Percentiles rank a stretch among this genome's conserved stretches.
Evolutionary conservation across 2,113 vertebrate species (phyloP).

Genomic region (Onychostruthus taczanowskii): DNA sequence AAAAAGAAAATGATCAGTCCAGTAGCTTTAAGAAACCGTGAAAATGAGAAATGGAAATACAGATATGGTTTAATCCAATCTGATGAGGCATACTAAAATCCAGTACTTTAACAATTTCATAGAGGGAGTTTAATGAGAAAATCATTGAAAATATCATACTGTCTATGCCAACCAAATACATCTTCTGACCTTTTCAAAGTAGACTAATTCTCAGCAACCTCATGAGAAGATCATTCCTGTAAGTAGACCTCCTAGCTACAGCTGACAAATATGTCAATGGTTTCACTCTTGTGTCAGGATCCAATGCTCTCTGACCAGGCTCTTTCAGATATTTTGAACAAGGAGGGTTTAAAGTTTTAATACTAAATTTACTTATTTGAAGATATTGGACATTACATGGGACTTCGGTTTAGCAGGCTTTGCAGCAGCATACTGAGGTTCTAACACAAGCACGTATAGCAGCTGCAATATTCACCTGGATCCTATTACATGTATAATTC

Average conservation of each 20-base stretch:
- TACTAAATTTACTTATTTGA: neutral
- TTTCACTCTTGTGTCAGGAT: neutral
- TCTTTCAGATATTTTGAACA: neutral
- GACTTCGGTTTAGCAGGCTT: neutral
- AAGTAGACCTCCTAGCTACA: neutral
- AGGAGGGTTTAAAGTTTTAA: neutral
- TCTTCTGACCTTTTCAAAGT: neutral
- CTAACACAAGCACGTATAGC: neutral
- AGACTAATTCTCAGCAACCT: neutral
- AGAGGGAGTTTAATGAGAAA: neutral
- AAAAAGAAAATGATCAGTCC: neutral
- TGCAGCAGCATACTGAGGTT: neutral
- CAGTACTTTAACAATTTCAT: neutral
- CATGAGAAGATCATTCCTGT: neutral
- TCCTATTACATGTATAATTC: neutral
- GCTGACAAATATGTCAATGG: neutral
- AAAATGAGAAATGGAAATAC: neutral
- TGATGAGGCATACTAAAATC: neutral
- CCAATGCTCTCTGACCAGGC: neutral
- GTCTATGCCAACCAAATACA: neutral
- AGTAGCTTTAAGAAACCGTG: neutral
- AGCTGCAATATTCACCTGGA: neutral
- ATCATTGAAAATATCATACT: neutral
- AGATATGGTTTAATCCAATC: neutral
- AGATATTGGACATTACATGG: fast-evolving